Evolutionary conservation across 2,113 vertebrate species (phyloP), one percentile per base, ranked within the genome.

Genomic region (Cottus gobio): DNA sequence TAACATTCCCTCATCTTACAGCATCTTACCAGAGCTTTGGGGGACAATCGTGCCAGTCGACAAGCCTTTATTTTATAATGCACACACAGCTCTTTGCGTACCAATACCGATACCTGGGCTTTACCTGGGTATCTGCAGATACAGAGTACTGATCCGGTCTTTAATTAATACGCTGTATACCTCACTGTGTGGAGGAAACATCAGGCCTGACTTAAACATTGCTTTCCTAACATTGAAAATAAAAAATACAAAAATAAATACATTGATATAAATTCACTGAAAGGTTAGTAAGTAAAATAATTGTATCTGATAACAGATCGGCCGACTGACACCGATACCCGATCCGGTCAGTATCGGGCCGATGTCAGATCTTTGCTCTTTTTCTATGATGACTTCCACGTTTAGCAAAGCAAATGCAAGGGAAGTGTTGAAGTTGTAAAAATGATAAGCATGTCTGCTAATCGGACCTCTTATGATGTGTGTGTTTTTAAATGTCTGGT

Each of bases 1-100:
- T 86, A 85, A 91, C 84, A 79, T 58, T 71, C 76, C 84, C 77
- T 88, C 92, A 92, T 88, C 76, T 85, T 92, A 90, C 85, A 90
- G 88, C 79, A 80, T 90, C 91, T 91, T 92, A 93, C 69, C 50
- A 75, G 90, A 91, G 90, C 82, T 86, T 84, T 79, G 61, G 71
- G 54, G 80, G 79, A 95, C 88, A 89, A 89, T 85, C 58, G 78
- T 42, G 44, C 63, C 85, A 74, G 65, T 60, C 39, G 48, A 85
- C 69, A 90, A 80, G 83, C 34, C 34, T 24, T 83, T 39, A 73
- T 85, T 88, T 86, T 75, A 58, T 70, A 77, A 48, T 66, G 52
- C 76, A 83, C 68, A 82, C 58, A 52, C 30, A 50, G 36, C 58
- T 75, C 54, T 81, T 36, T 83, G 61, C 78, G 56, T 68, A 12